These are phyloP conservation scores for Tipula lateralis DNA, from an alignment of 2,888 invertebrate species.

Conservation along the genomic window DNA sequence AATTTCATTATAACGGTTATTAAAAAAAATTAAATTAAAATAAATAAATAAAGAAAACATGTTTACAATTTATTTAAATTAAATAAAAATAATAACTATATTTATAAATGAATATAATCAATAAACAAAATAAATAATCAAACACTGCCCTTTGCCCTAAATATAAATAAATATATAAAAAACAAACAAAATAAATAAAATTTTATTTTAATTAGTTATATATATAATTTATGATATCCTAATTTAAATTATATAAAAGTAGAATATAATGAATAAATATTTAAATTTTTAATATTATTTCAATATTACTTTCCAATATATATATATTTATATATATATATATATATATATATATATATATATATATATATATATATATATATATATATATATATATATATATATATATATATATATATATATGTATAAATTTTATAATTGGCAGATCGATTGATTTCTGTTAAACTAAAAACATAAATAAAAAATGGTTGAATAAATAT, in stretches of 20 bases:
- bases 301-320: neutral
- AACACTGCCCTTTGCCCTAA: conserved; percentile 31
- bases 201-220: neutral
- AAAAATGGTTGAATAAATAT: neutral
- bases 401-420: neutral
- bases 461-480: neutral
- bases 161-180: neutral
- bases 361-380: neutral
- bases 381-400: neutral
- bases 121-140: conserved; percentile 30
- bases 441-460: neutral
- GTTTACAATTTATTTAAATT: neutral
- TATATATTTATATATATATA: neutral
- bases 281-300: neutral
- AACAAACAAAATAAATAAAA: conserved; percentile 15
- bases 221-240: neutral
- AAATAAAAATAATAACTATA: neutral
- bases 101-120: conserved; percentile 29
- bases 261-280: neutral
- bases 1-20: conserved; percentile 12
- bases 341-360: neutral
- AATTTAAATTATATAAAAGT: neutral
- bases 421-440: neutral
- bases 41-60: neutral
- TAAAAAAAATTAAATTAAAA: conserved; percentile 3